Conservation (phyloP, 2,797 vertebrate species). For the Lates japonicus region DNA sequence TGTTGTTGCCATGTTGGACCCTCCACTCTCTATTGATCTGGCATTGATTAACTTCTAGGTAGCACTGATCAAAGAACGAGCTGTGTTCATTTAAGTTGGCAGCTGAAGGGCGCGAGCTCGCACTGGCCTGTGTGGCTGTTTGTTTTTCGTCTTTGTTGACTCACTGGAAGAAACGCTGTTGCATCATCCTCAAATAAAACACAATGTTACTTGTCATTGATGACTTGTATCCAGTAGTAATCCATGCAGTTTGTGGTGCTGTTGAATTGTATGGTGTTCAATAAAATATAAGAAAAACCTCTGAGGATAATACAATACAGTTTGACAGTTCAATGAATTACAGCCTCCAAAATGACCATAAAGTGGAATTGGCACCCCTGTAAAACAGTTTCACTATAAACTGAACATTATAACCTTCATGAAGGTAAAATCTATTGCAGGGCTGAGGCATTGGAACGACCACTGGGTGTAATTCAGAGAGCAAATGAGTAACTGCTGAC, state of each 20-base stretch:
- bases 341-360: constrained; percentile 10
- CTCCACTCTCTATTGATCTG: constrained; percentile 54
- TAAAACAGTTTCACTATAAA: constrained; percentile 7
- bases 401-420: constrained; percentile 15
- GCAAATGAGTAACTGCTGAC: neutral
- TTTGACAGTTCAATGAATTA: neutral
- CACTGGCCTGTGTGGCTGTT: constrained; percentile 19
- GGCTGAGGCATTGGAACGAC: neutral
- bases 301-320: neutral
- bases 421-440: constrained; percentile 9
- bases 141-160: constrained; percentile 28
- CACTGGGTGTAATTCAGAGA: neutral
- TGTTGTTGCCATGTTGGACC: constrained; percentile 32
- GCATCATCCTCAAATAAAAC: neutral
- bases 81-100: constrained; percentile 48
- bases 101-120: constrained; percentile 40
- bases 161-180: constrained; percentile 1
- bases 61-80: constrained; percentile 38
- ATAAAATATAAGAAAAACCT: constrained; percentile 17
- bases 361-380: neutral
- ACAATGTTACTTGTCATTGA: neutral
- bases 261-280: neutral
- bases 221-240: neutral
- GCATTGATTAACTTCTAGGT: constrained; percentile 53
- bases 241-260: neutral